Evolutionary conservation across 2,888 invertebrate genomes (phyloP), one percentile per base, ranked within the genome.

Genomic region (Gibbula magus): DNA sequence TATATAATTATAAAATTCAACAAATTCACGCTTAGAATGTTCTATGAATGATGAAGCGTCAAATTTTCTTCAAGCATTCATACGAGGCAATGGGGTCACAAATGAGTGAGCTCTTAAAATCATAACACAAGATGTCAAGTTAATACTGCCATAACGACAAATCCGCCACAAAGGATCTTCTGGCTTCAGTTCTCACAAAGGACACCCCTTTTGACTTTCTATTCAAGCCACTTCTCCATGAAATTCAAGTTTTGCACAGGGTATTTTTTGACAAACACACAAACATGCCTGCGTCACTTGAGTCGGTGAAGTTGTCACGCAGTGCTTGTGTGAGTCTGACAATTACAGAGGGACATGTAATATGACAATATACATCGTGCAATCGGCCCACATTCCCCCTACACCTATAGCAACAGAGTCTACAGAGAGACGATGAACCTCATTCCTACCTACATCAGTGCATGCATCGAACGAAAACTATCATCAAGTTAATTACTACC

Each of bases 191-290:
- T n/a, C 25, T 29, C 29, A 61, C 61, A 61, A 61, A 29, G 61
- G 25, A 61, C 61, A 22, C 29, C 61, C 61, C 61, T 25, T 61
- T 29, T 61, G 61, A 61, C 61, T 61, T 18, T 25, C 22, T 61
- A 45, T 45, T 45, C 29, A 61, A 61, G 29, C 29, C 25, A 22
- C 3, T 29, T 61, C 61, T 25, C 61, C 61, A 61, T 25, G 61
- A 25, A 61, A 61, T 61, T 61, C 29, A 25, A 61, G 61, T 61
- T 61, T 61, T 29, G 61, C 61, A 61, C 61, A 8, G 61, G 25
- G 61, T 61, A 61, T 22, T 61, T 61, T 61, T 61, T 61, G 45
- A 61, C 61, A 61, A 61, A 61, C 29, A 29, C 61, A 25, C 61
- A 25, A 29, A 61, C 61, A 61, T 29, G 61, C 25, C 61, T 29